These are phyloP conservation scores for Monoplex corrugatus DNA, from an alignment of 2,888 invertebrate genomes.

Conservation along the genomic window DNA sequence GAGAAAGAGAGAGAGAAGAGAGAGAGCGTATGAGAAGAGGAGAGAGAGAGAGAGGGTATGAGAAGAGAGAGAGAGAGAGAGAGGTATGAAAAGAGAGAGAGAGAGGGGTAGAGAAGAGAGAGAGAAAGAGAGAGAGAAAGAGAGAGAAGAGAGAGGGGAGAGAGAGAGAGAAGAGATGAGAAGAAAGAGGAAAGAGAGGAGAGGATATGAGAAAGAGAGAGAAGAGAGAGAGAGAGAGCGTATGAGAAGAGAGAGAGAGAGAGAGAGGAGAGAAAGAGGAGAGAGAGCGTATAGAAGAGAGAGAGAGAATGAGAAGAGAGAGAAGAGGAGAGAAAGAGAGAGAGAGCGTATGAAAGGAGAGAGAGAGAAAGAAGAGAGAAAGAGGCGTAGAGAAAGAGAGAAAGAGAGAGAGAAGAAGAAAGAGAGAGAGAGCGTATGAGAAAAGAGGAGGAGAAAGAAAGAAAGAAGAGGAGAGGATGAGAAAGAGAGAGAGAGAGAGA, in stretches of 20 bases:
- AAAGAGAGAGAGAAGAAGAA: neutral
- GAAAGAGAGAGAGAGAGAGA: neutral
- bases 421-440: neutral
- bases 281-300: too few species aligned
- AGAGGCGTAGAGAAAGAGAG: neutral
- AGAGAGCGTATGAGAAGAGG: neutral
- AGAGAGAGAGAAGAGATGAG: neutral
- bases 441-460: too few species aligned
- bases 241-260: neutral
- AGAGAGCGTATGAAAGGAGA: neutral
- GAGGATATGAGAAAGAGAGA: neutral
- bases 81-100: neutral
- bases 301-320: neutral
- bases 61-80: neutral
- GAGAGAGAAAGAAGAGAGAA: neutral
- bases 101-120: neutral
- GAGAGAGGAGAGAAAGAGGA: neutral
- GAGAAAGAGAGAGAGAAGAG: conserved; percentile 1
- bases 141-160: neutral
- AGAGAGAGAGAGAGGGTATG: neutral
- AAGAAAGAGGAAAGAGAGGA: neutral
- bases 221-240: neutral
- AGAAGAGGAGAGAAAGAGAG: neutral
- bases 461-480: too few species aligned
- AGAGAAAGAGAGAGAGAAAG: neutral